Evolutionary conservation across 2,113 vertebrate genomes (phyloP).

Genomic region (Silurus meridionalis): DNA sequence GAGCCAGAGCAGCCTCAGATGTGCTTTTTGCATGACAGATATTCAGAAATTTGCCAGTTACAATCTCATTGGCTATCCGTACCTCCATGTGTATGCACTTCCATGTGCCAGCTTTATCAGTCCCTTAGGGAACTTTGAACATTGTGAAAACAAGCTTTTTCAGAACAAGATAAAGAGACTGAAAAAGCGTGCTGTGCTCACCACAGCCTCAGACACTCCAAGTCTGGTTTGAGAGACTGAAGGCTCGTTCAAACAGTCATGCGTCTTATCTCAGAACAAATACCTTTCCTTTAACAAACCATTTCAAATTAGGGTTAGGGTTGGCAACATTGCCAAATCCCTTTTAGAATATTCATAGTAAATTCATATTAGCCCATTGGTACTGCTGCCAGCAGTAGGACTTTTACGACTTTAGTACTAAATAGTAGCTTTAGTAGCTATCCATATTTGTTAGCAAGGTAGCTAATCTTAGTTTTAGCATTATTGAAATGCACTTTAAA

Average conservation of each 20-base stretch:
- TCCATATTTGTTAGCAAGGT: neutral
- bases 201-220: neutral
- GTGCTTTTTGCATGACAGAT: neutral
- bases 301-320: neutral
- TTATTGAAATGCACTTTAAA: neutral
- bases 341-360: too few species aligned
- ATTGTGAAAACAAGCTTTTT: conserved; percentile 14
- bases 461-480: neutral
- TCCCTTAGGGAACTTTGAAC: conserved; percentile 9
- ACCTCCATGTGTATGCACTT: neutral
- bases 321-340: too few species aligned
- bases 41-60: neutral
- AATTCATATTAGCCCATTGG: neutral
- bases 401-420: too few species aligned
- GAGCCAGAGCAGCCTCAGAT: neutral
- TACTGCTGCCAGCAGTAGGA: neutral
- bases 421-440: neutral
- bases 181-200: neutral
- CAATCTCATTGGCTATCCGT: neutral
- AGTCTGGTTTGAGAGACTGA: neutral
- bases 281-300: neutral
- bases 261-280: neutral
- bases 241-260: neutral
- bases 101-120: neutral
- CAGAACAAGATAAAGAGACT: neutral